Base-by-base conservation (phyloP, 92 coral and sea anemone genomes). In the Bergia sp. region DNA sequence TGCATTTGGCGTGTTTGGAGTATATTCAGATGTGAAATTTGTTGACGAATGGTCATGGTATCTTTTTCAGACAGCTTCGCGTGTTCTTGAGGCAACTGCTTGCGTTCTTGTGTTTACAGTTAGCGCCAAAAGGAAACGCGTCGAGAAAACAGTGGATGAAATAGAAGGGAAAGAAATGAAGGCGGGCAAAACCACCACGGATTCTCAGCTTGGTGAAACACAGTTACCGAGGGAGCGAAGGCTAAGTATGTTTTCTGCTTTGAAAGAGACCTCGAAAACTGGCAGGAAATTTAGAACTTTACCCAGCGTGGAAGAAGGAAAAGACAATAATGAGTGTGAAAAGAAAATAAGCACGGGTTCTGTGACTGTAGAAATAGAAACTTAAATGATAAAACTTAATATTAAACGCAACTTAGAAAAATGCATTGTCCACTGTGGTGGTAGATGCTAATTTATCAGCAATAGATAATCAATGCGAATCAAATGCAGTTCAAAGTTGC, bases 11-110 rank as follows among this genome's bases (percentile, higher is more conserved):
- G 96, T 94, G 6, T 94, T 94, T 44, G 96, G 96, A 2, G 96
- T 94, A 71, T 94, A 94, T 61, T 94, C 96, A 9, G 87, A 89
- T 40, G 92, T 91, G 12, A 57, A 84, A 8, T 94, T 72, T 77
- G 96, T 94, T 16, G 91, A 91, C 76, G 92, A 93, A 10, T 94
- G 96, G 96, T 79, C 90, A 5, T 94, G 96, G 96, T 94, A 91
- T 90, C 41, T 66, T 12, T 71, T 94, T 72, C 96, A 94, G 88
- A 93, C 96, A 15, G 89, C 91, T 5, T 89, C 90, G 9, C 96
- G 96, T 40, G 73, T 89, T 80, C 90, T 91, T 13, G 96, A 94
- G 73, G 76, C 86, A 8, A 12, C 91, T 20, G 94, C 96, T 40
- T 93, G 94, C 79, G 92, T 84, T 10, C 85, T 94, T 13, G 91